Evolutionary conservation across 2,113 vertebrate species (phyloP), one percentile per base, ranked within the genome.

Genomic region (Plecturocebus donacophilus): DNA sequence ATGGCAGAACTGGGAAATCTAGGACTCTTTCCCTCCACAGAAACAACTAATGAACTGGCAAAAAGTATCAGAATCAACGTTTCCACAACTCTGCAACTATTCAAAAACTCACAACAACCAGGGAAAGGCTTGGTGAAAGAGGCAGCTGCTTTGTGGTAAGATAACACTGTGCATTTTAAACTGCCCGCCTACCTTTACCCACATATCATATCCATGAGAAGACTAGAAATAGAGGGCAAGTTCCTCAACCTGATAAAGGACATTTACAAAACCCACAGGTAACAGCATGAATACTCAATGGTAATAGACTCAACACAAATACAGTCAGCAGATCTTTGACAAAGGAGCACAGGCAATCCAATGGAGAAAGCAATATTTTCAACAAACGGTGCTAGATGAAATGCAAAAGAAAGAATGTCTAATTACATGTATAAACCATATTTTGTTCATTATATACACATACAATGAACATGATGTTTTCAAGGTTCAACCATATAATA

Each of bases 261-360:
- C 30, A 87, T 58, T 89, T 83, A 61, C 70, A 84, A 76, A 38
- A 61, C 3, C 3, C 19, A 20, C 30, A 83, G 10, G 38, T 87
- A 83, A 76, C 35, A 81, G 38, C 30, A 90, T 23, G 40, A 21
- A 83, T 58, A 66, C 14, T 54, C 16, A 54, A 45, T 40, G 52
- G 42, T 73, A 90, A 79, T n/a, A 90, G 25, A 94, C 52, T n/a
- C 56, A 85, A 90, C 40, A 82, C 40, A 90, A 93, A 91, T 73
- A 91, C 21, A 95, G 61, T 45, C 47, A 81, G 52, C 42, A 20
- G 25, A 97, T 77, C 38, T 87, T 52, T 64, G 68, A 91, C 27
- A 91, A 95, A 93, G 80, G 61, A 93, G 38, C 52, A 91, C n/a
- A 70, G 35, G 14, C 80, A 80, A 93, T 81, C 56, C 81, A 71